A percentile compares a stretch with the other conserved stretches of the same genome.
Evolutionary conservation across 2,113 vertebrate genomes (phyloP).

Genomic region (Bombycilla garrulus): DNA sequence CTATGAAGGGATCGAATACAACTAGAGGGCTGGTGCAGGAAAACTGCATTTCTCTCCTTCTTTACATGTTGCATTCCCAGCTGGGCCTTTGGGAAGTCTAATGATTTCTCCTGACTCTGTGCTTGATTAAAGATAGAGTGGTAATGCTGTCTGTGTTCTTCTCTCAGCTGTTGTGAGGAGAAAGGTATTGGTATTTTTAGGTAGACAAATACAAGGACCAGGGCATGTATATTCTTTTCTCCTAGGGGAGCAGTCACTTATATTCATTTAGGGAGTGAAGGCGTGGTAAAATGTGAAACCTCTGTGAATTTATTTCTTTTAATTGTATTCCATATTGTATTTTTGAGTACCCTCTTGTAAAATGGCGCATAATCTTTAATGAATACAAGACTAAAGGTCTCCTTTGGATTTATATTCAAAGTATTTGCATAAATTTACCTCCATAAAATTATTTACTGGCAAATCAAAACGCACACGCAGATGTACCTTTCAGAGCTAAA

Average conservation of each 20-base stretch:
- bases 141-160: neutral
- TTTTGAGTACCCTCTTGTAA: constrained; percentile 60
- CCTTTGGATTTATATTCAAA: constrained; percentile 62
- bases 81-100: neutral
- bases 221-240: neutral
- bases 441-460: constrained; percentile 66
- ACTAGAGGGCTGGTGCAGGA: neutral
- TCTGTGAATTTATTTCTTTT: constrained; percentile 51
- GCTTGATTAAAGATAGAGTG: neutral
- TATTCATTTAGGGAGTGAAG: neutral
- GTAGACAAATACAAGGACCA: neutral
- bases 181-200: neutral
- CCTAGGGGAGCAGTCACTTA: neutral
- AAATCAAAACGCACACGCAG: constrained; percentile 42
- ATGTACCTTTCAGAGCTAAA: constrained; percentile 47
- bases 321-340: constrained; percentile 37
- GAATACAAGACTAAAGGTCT: constrained; percentile 47
- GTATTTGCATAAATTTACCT: constrained; percentile 50
- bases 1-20: accelerated
- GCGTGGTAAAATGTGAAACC: constrained; percentile 7
- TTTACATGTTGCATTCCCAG: neutral
- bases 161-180: neutral
- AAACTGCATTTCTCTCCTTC: neutral
- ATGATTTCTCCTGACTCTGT: neutral
- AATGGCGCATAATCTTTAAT: constrained; percentile 68